phyloP scores from a whole-genome alignment of 1,140 invertebrate species.

The Sycophila sp. region DNA sequence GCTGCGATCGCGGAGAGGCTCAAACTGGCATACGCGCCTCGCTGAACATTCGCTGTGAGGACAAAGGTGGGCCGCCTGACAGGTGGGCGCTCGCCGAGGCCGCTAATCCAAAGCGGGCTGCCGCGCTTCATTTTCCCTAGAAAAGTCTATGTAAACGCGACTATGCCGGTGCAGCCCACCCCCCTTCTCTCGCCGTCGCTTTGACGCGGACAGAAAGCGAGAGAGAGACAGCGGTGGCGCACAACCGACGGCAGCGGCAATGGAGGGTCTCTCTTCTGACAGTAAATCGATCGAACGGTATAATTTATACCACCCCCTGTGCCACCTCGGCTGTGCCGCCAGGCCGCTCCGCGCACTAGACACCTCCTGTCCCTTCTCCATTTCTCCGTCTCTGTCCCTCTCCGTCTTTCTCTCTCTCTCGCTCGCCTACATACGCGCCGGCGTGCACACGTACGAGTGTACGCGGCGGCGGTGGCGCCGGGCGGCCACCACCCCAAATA shows the following conservation, averaged over 20 bases:
- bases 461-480: conserved; percentile 18
- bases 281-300: conserved; percentile 68
- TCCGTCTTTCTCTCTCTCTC: conserved; percentile 20
- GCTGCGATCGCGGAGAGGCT: not conserved
- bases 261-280: conserved; percentile 60
- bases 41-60: not conserved
- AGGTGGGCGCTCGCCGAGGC: conserved; percentile 10
- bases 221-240: conserved; percentile 22
- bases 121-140: conserved; percentile 13
- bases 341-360: conserved; percentile 43
- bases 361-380: conserved; percentile 37
- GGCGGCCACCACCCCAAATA: conserved; percentile 44
- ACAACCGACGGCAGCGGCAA: conserved; percentile 48
- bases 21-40: not conserved
- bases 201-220: not conserved
- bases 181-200: not conserved
- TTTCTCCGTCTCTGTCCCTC: conserved; percentile 15
- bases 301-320: conserved; percentile 66
- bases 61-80: not conserved
- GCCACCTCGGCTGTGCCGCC: conserved; percentile 36
- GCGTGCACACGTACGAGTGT: not conserved
- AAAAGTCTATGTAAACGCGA: conserved; percentile 24
- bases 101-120: not conserved
- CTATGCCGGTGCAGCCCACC: not conserved
- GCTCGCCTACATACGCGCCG: not conserved